Conservation (phyloP, 2,113 vertebrate species). For the Galbula dea region DNA sequence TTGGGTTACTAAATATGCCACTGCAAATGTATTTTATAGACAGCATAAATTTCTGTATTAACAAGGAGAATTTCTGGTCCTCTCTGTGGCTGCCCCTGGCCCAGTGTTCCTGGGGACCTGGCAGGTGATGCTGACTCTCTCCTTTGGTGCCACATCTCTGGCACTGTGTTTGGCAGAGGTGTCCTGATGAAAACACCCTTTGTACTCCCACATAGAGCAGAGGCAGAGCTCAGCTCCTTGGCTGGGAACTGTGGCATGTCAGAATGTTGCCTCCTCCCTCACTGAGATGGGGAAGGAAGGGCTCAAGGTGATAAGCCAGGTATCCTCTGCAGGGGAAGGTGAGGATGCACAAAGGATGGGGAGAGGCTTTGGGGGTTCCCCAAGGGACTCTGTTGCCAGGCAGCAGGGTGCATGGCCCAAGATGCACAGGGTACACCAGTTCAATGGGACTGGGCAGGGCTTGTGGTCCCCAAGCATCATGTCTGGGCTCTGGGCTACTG, state of each 20-base stretch:
- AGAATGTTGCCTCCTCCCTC: background rate
- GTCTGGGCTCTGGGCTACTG: background rate
- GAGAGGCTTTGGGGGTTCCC: background rate
- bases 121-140: accelerated
- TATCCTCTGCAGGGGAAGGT: background rate
- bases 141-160: background rate
- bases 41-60: conserved; percentile 17
- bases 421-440: no score
- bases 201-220: background rate
- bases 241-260: accelerated
- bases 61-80: background rate
- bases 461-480: background rate
- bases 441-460: background rate
- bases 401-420: accelerated
- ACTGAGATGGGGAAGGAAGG: background rate
- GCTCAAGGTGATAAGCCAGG: background rate
- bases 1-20: conserved; percentile 49
- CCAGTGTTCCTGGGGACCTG: background rate
- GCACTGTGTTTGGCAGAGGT: background rate
- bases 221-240: background rate
- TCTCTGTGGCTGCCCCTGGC: background rate
- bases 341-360: background rate
- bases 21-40: background rate
- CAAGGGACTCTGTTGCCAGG: accelerated
- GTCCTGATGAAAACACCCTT: background rate